Evolutionary conservation across 1,140 invertebrate genomes (phyloP).

Genomic region (Drosophila truncata): DNA sequence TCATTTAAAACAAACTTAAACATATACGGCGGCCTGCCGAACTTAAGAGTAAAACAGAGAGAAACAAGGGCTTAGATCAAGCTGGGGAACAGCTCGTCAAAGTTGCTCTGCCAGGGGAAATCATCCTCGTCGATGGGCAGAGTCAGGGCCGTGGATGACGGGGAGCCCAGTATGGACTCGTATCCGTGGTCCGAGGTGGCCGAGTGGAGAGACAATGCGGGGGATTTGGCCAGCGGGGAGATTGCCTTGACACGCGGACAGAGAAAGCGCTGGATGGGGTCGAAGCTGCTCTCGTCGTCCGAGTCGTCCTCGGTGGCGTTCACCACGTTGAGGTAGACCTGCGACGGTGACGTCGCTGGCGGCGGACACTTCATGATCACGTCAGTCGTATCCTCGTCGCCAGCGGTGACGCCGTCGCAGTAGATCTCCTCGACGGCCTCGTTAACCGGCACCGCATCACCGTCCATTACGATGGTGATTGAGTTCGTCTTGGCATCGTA

Average conservation of each 20-base stretch:
- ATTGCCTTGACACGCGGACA: slow-evolving; percentile 75
- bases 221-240: slow-evolving; percentile 76
- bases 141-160: slow-evolving; percentile 56
- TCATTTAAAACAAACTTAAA: slow-evolving; percentile 51
- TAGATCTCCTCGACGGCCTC: slow-evolving; percentile 86
- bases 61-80: slow-evolving; percentile 60
- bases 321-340: slow-evolving; percentile 84
- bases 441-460: slow-evolving; percentile 87
- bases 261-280: slow-evolving; percentile 83
- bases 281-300: slow-evolving; percentile 78
- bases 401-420: slow-evolving; percentile 71
- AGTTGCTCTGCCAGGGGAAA: slow-evolving; percentile 74
- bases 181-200: slow-evolving; percentile 87
- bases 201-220: slow-evolving; percentile 73
- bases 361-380: slow-evolving; percentile 79
- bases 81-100: slow-evolving; percentile 79
- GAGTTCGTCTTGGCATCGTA: slow-evolving; percentile 90
- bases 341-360: slow-evolving; percentile 83
- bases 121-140: slow-evolving; percentile 60
- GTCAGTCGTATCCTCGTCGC: slow-evolving; percentile 53
- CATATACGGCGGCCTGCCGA: slow-evolving; percentile 61
- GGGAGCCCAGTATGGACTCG: slow-evolving; percentile 87
- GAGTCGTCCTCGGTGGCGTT: slow-evolving; percentile 85
- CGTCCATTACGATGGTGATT: slow-evolving; percentile 90
- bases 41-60: slow-evolving; percentile 61